These are phyloP conservation scores for Buathra laborator DNA, from an alignment of 2,888 invertebrate species.

Conservation along the genomic window DNA sequence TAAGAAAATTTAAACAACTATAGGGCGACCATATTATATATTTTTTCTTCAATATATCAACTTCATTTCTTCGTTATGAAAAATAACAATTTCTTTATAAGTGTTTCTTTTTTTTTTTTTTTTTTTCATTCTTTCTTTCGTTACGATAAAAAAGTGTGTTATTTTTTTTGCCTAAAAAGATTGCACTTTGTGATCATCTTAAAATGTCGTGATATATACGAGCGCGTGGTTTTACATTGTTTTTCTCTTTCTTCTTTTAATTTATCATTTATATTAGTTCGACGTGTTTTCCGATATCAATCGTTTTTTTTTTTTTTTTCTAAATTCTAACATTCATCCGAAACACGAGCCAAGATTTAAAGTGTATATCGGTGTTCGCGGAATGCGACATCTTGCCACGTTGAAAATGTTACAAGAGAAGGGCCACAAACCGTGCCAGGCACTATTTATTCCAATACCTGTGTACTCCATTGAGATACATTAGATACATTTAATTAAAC, in stretches of 20 bases:
- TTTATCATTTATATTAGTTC: constrained; percentile 28
- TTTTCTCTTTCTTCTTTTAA: constrained; percentile 3
- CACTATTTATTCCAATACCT: constrained; percentile 85
- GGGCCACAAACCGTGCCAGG: constrained; percentile 85
- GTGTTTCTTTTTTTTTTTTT: constrained; percentile 69
- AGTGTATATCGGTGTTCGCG: constrained; percentile 32
- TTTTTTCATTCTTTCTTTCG: constrained; percentile 71
- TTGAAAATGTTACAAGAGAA: constrained; percentile 79
- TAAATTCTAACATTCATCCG: constrained; percentile 36
- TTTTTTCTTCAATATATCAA: constrained; percentile 79
- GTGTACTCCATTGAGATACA: constrained; percentile 81
- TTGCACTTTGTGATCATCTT: constrained; percentile 85
- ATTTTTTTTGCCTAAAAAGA: constrained; percentile 81
- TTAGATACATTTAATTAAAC: constrained; percentile 77
- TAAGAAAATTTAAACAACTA: constrained; percentile 83
- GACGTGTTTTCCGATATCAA: constrained; percentile 28
- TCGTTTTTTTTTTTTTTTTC: constrained; percentile 17
- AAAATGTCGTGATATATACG: constrained; percentile 82
- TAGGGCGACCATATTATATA: constrained; percentile 77
- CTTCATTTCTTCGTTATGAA: constrained; percentile 82
- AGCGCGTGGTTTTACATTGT: constrained; percentile 51
- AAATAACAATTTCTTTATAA: constrained; percentile 85
- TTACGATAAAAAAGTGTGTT: constrained; percentile 83
- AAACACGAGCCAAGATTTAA: constrained; percentile 42
- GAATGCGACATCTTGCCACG: constrained; percentile 36